A percentile compares a stretch with the other conserved stretches of the same genome.
Evolutionary conservation across 2,113 vertebrate species (phyloP).

Genomic region (Romanogobio albipinnatus): DNA sequence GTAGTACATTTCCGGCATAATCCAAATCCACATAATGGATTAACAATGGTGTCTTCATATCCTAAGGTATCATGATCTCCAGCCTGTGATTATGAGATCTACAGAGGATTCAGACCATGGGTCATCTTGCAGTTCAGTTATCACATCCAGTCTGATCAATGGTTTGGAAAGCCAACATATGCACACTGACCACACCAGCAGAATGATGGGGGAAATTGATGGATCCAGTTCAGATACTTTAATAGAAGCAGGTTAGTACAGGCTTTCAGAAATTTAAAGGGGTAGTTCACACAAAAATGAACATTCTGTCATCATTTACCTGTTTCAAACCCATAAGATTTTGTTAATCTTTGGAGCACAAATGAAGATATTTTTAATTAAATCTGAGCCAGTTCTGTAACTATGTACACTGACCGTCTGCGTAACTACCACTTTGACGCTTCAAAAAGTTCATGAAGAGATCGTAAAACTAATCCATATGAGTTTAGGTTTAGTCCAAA

Average conservation of each 20-base stretch:
- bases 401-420: no score
- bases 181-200: constrained; percentile 64
- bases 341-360: no score
- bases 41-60: not conserved
- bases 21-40: not conserved
- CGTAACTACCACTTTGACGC: no score
- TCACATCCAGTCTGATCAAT: constrained; percentile 69
- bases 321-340: no score
- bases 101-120: constrained; percentile 65
- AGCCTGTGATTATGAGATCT: constrained; percentile 66
- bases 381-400: no score
- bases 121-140: constrained; percentile 71
- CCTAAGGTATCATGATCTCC: constrained; percentile 72
- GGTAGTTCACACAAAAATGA: no score
- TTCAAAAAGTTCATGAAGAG: no score
- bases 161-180: constrained; percentile 63
- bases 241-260: constrained; percentile 40
- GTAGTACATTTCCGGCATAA: no score
- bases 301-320: no score
- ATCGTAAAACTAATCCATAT: no score
- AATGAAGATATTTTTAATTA: no score
- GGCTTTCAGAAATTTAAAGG: not conserved
- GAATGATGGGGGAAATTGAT: constrained; percentile 57
- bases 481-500: no score
- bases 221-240: constrained; percentile 59